These are phyloP conservation scores for Danio tinwini DNA, from an alignment of 2,797 vertebrate genomes.

Conservation along the genomic window DNA sequence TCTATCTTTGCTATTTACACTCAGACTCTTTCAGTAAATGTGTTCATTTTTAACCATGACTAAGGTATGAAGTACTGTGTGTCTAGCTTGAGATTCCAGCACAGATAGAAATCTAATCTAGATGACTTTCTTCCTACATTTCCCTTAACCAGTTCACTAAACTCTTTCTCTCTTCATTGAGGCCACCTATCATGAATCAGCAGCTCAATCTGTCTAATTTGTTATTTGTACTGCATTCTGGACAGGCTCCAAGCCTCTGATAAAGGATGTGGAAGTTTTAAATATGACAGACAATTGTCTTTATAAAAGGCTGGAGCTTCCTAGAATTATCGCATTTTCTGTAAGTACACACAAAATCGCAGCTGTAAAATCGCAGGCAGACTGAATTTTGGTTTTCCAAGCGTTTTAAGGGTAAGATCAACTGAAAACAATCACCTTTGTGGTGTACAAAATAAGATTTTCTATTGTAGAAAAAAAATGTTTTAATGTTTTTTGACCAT, in stretches of 20 bases:
- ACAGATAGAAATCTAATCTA: constrained; percentile 38
- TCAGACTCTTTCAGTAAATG: constrained; percentile 50
- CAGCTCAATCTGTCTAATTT: constrained; percentile 14
- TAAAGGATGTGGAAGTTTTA: constrained; percentile 16
- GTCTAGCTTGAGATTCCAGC: constrained; percentile 40
- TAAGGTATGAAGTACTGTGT: constrained; percentile 47
- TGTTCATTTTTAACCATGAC: constrained; percentile 53
- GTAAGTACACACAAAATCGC: background rate
- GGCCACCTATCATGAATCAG: background rate
- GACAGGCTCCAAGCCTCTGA: constrained; percentile 3
- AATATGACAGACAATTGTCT: constrained; percentile 24
- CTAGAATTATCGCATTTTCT: background rate
- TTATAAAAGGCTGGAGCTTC: constrained; percentile 16
- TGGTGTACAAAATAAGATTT: background rate
- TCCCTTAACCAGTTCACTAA: constrained; percentile 13
- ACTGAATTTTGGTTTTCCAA: too few species aligned
- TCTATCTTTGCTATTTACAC: constrained; percentile 45
- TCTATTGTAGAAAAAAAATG: background rate
- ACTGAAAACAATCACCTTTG: background rate
- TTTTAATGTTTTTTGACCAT: background rate
- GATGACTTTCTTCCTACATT: constrained; percentile 6
- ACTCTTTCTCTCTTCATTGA: background rate
- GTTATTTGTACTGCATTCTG: constrained; percentile 24
- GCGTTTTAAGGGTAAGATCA: background rate
- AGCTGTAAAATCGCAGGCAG: background rate